These are phyloP conservation scores for Drosophila fungiperda DNA, from an alignment of 2,888 invertebrate species.

Conservation along the genomic window DNA sequence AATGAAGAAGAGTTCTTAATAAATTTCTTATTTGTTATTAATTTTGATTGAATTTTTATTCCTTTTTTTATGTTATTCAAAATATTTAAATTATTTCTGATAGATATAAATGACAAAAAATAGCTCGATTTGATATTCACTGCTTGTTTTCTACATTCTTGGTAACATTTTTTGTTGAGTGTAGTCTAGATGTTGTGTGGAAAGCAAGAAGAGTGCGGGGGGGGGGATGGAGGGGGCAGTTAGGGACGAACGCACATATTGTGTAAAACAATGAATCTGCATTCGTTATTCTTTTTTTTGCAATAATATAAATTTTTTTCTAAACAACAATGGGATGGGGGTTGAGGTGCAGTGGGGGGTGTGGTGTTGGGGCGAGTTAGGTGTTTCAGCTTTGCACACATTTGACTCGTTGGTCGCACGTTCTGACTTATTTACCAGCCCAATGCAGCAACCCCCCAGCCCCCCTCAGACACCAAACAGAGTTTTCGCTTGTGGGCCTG, in stretches of 20 bases:
- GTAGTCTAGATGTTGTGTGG: neutral
- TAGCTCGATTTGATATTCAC: neutral
- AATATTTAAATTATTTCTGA: neutral
- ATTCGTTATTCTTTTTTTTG: slow-evolving; percentile 39
- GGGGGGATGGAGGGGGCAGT: neutral
- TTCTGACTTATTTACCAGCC: slow-evolving; percentile 1
- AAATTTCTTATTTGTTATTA: neutral
- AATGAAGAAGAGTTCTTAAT: rapidly evolving
- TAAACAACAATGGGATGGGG: slow-evolving; percentile 8
- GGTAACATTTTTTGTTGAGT: neutral
- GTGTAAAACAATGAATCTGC: slow-evolving; percentile 77
- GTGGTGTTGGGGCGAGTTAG: neutral
- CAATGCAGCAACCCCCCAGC: neutral
- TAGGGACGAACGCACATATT: slow-evolving; percentile 58
- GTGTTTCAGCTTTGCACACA: slow-evolving; percentile 43
- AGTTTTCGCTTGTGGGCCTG: slow-evolving; percentile 46
- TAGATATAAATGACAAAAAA: neutral
- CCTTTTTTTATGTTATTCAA: neutral
- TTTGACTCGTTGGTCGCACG: slow-evolving; percentile 39
- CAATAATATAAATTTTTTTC: slow-evolving; percentile 7
- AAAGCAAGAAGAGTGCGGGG: rapidly evolving
- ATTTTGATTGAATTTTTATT: neutral
- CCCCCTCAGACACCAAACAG: neutral
- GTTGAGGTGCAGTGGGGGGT: neutral
- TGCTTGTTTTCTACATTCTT: neutral